phyloP scores from a whole-genome alignment of 2,888 invertebrate genomes.

The Eurytoma adleriae region DNA sequence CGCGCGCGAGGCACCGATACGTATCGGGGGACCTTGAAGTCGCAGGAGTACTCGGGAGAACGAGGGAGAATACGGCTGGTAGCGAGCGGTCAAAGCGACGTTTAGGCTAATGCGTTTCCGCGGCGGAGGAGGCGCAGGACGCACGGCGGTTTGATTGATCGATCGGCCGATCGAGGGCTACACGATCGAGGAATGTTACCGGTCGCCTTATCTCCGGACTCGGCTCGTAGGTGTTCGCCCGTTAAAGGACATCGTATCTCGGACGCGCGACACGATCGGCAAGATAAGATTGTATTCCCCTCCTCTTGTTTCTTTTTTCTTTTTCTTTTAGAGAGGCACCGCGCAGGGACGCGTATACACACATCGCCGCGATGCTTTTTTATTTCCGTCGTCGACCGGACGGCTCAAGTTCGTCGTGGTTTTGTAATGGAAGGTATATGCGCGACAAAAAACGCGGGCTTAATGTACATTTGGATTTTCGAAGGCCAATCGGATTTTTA shows the following conservation, averaged over 20 bases:
- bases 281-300: constrained; percentile 40
- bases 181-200: constrained; percentile 47
- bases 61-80: constrained; percentile 1
- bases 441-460: constrained; percentile 19
- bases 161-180: constrained; percentile 52
- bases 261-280: constrained; percentile 47
- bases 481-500: neutral
- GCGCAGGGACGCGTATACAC: constrained; percentile 4
- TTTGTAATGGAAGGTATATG: neutral
- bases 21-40: constrained; percentile 58
- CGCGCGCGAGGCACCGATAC: constrained; percentile 46
- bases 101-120: neutral
- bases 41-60: constrained; percentile 52
- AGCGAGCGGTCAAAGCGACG: constrained; percentile 9
- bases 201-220: constrained; percentile 19
- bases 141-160: constrained; percentile 57
- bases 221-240: constrained; percentile 47
- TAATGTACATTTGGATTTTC: constrained; percentile 7
- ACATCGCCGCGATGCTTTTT: constrained; percentile 9
- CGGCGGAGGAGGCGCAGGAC: constrained; percentile 12
- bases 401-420: neutral
- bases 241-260: constrained; percentile 52
- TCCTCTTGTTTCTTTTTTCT: neutral
- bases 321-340: constrained; percentile 7
- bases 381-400: neutral